phyloP scores from a whole-genome alignment of 2,113 vertebrate genomes.

The Raphicerus campestris region DNA sequence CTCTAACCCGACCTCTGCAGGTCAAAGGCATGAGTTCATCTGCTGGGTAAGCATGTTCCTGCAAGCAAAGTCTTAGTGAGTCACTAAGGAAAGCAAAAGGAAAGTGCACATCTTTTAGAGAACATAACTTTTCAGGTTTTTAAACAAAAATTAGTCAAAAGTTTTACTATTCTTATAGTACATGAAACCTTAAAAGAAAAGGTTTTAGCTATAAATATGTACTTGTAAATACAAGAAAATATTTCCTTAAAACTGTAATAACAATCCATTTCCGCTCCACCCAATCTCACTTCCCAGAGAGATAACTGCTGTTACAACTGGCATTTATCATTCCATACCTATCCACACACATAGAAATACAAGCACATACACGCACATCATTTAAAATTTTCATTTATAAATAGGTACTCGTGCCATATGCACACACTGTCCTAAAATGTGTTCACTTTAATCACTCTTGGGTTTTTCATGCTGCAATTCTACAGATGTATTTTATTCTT shows the following conservation, averaged over 20 bases:
- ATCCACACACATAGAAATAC: background rate
- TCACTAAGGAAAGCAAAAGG: background rate
- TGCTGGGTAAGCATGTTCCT: conserved; percentile 98
- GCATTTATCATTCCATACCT: background rate
- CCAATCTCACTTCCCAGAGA: background rate
- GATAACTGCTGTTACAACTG: background rate
- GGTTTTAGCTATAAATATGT: background rate
- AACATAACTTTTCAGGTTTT: background rate
- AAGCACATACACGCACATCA: background rate
- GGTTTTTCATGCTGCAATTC: background rate
- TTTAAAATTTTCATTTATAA: background rate
- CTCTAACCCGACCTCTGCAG: conserved; percentile 94
- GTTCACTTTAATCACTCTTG: background rate
- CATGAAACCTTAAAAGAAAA: background rate
- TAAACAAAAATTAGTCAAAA: background rate
- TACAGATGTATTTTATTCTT: background rate
- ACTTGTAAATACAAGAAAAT: background rate
- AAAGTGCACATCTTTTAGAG: background rate
- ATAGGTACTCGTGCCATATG: background rate
- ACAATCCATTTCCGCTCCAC: background rate
- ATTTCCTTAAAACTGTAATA: background rate
- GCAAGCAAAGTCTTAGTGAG: conserved; percentile 54
- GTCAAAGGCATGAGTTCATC: conserved; percentile 99
- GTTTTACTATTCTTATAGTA: background rate
- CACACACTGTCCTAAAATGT: background rate